Evolutionary conservation across 2,113 vertebrate species (phyloP), one percentile per base, ranked within the genome.

Genomic region (Cygnus buccinator): DNA sequence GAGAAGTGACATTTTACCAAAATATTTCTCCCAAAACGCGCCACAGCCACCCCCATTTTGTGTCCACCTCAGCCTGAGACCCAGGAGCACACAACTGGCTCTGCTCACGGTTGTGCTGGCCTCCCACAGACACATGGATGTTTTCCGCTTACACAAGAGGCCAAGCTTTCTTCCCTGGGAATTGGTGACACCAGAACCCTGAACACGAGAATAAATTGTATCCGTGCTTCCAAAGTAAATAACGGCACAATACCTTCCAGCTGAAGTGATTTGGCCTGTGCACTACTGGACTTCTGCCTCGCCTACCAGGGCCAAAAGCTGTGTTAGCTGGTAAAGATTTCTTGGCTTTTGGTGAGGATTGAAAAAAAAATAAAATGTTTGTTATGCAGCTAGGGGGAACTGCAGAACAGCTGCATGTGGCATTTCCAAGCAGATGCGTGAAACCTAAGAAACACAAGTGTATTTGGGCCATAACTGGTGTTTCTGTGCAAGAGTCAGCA

Each of bases 241-340:
- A 90, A 15, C 71, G 86, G 93, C 77, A 93, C 94, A 88, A 83
- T 82, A 86, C 94, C 93, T 94, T 86, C 92, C 92, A 94, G 85
- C 95, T 97, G 89, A 91, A 90, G 82, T 17, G 87, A 88, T 77
- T 75, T 91, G 95, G 95, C 93, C 70, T 37, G 39, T 2, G 0
- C 33, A 8, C 31, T 39, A 5, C 78, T 79, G 89, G 93, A 79
- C 41, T 37, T 41, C 44, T 84, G 95, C 95, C 93, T 75, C 21
- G 7, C 2, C 62, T 35, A 77, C 59, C 4, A 11, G 41, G 63
- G 84, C 95, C 94, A 95, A 95, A 89, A 79, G 78, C 74, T 66
- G 44, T 8, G 75, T 37, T 81, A 72, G 37, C 80, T 58, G 52
- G 67, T 93, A 4, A 72, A 50, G 93, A 91, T 68, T 82, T 72